Evolutionary conservation across 2,888 invertebrate species (phyloP), one percentile per base, ranked within the genome.

Genomic region (Tipula lateralis): DNA sequence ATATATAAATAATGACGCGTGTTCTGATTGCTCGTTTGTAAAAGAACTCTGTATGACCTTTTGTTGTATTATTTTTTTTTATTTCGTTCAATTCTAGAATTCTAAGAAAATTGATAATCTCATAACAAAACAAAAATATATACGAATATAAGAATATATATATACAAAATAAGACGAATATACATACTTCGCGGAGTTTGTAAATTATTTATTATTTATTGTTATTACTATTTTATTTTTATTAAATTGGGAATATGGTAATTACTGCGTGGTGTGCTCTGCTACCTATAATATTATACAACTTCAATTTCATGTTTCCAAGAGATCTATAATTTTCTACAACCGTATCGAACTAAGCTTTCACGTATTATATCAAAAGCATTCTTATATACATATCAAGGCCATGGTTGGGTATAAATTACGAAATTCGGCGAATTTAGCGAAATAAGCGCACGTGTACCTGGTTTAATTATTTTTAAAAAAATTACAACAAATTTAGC

Each of bases 101-200:
- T 66, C 66, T 66, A 66, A 66, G 66, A 66, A 66, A 66, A 66
- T 66, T 66, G 66, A 66, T 66, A 66, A 66, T 66, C 66, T 66
- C 24, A 66, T 66, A 66, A 66, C 66, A 66, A 66, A 66, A 66
- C 9, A 66, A 24, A 50, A 66, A 66, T 12, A 13, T 39, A 24
- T 66, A 66, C 66, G 66, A 24, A 24, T 13, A 66, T 66, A 66
- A 66, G 66, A 66, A 66, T 24, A n/a, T n/a, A n/a, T n/a, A n/a
- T n/a, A 66, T 66, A 50, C 44, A 50, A 50, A 44, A 44, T n/a
- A 50, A 50, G 19, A 66, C 19, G 66, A 16, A 50, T 50, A 5
- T 50, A 50, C 24, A n/a, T 66, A 66, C 66, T n/a, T n/a, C n/a
- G n/a, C n/a, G 24, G 66, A 24, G 9, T 66, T 44, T 44, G 44